phyloP scores from a whole-genome alignment of 2,113 vertebrate genomes.

The Alexandromys fortis region DNA sequence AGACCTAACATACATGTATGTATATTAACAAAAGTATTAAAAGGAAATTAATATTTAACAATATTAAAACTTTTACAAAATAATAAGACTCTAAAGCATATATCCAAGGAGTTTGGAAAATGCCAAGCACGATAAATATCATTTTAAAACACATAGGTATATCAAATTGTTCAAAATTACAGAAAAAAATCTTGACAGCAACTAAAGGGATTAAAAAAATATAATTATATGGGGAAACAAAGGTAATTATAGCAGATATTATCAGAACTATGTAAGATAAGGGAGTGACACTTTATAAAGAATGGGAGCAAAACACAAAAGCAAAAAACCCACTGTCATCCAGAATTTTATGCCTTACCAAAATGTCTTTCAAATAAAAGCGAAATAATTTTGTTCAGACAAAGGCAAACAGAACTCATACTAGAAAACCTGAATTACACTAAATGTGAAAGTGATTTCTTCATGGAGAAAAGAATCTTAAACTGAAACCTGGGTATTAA shows the following conservation, averaged over 20 bases:
- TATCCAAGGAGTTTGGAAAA: neutral
- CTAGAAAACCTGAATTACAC: neutral
- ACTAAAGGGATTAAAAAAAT: neutral
- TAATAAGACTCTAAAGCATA: neutral
- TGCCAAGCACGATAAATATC: neutral
- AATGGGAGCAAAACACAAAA: neutral
- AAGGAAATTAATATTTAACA: neutral
- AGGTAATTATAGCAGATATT: neutral
- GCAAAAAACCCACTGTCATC: neutral
- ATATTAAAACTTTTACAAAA: neutral
- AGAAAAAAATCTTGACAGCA: conserved; percentile 7
- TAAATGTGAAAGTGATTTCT: neutral
- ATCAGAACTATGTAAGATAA: conserved; percentile 16
- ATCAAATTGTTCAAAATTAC: conserved; percentile 1
- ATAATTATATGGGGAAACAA: neutral
- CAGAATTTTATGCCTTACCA: neutral
- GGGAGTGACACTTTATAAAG: neutral
- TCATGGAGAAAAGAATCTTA: conserved; percentile 3
- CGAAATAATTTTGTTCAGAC: neutral
- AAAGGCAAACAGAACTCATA: neutral
- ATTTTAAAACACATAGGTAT: neutral
- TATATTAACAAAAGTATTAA: neutral
- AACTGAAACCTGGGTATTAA: neutral
- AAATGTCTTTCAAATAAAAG: conserved; percentile 24
- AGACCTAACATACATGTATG: neutral